These are phyloP conservation scores for Osmerus mordax DNA, from an alignment of 2,113 vertebrate genomes.

Conservation along the genomic window DNA sequence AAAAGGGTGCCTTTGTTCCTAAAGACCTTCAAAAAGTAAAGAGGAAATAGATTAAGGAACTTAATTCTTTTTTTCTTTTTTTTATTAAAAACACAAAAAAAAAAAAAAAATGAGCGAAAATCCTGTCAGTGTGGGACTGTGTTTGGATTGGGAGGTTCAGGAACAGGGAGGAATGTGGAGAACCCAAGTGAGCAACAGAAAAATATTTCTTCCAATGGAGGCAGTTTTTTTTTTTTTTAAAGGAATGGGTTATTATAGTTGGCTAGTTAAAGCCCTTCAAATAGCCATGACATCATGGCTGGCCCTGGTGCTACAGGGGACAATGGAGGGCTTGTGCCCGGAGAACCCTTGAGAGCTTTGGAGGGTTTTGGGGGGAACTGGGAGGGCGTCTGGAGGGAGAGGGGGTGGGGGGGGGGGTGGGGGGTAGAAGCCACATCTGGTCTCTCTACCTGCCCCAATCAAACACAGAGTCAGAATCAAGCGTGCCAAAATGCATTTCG, in stretches of 20 bases:
- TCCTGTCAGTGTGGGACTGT: constrained; percentile 59
- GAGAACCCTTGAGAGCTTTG: constrained; percentile 61
- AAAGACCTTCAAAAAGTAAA: constrained; percentile 53
- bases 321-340: constrained; percentile 72
- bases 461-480: constrained; percentile 50
- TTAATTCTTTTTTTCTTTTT: not conserved
- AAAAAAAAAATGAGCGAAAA: constrained; percentile 41
- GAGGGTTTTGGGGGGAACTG: constrained; percentile 53
- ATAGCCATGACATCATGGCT: constrained; percentile 73
- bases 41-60: constrained; percentile 63
- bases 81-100: not conserved
- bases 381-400: constrained; percentile 47
- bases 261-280: constrained; percentile 72
- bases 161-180: constrained; percentile 67
- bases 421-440: constrained; percentile 71
- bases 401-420: constrained; percentile 17
- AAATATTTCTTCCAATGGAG: constrained; percentile 71
- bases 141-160: constrained; percentile 73
- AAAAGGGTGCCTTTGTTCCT: constrained; percentile 65
- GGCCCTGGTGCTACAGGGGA: constrained; percentile 64
- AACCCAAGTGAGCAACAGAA: constrained; percentile 67
- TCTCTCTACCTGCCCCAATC: constrained; percentile 65
- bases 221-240: constrained; percentile 58
- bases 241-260: constrained; percentile 76
- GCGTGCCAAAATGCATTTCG: constrained; percentile 44